Evolutionary conservation across 1,140 invertebrate genomes (phyloP).

Genomic region (Phthorimaea operculella): DNA sequence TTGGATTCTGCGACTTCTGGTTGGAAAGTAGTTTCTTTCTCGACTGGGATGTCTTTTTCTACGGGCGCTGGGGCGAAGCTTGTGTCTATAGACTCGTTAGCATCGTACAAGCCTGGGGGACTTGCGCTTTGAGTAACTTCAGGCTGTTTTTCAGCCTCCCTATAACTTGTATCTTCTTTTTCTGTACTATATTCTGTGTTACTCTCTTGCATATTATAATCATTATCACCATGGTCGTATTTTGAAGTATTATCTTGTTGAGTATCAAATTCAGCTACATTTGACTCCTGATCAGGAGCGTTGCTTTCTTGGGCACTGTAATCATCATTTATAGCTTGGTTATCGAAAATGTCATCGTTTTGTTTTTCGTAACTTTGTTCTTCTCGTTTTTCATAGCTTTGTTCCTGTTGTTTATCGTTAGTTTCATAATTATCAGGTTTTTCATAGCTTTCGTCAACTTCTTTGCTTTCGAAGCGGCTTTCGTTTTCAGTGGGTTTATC

Average conservation of each 20-base stretch:
- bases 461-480: no score
- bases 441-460: not conserved
- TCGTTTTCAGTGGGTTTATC: no score
- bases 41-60: conserved; percentile 11
- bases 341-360: not conserved
- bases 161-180: conserved; percentile 2
- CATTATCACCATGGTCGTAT: not conserved
- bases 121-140: not conserved
- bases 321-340: not conserved
- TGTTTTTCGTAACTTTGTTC: not conserved
- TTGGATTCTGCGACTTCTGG: conserved; percentile 5
- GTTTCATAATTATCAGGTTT: not conserved
- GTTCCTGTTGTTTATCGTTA: not conserved
- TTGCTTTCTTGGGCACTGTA: not conserved
- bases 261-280: no score
- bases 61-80: conserved; percentile 26
- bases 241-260: no score
- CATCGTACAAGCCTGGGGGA: conserved; percentile 35
- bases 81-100: conserved; percentile 36
- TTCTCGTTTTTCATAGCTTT: not conserved
- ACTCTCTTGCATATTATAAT: not conserved
- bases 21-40: conserved; percentile 10
- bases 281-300: not conserved
- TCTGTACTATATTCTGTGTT: not conserved
- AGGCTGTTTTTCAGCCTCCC: conserved; percentile 2